A percentile compares a stretch with the other conserved stretches of the same genome.
phyloP scores from a whole-genome alignment of 2,113 vertebrate species.

The Heloderma charlesbogerti region DNA sequence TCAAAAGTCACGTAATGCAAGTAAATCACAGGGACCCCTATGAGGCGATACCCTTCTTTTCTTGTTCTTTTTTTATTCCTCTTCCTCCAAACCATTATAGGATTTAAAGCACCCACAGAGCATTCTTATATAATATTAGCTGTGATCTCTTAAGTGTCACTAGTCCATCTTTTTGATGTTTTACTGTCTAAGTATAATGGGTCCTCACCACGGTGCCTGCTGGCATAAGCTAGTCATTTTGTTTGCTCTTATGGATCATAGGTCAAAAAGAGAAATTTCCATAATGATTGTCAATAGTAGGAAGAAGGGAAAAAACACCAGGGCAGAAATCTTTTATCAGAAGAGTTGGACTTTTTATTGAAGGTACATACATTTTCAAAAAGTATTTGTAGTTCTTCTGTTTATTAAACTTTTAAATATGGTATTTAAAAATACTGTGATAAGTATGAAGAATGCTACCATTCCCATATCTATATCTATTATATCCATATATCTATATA shows the following conservation, averaged over 20 bases:
- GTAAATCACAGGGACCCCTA: constrained; percentile 29
- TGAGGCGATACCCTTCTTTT: constrained; percentile 1
- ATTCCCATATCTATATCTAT: background rate
- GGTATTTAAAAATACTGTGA: background rate
- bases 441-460: background rate
- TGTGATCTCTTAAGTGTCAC: constrained; percentile 31
- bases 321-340: background rate
- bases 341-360: background rate
- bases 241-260: background rate
- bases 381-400: background rate
- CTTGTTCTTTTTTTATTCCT: constrained; percentile 43
- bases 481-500: too few species aligned
- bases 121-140: constrained; percentile 36
- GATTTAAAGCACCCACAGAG: constrained; percentile 24
- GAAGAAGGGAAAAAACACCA: background rate
- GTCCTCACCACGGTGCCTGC: background rate
- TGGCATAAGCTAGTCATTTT: background rate
- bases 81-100: constrained; percentile 35
- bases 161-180: constrained; percentile 40
- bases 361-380: accelerated
- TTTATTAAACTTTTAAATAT: background rate
- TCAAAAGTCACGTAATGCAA: constrained; percentile 43
- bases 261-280: constrained; percentile 17
- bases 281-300: background rate
- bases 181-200: constrained; percentile 3